A percentile compares a stretch with the other conserved stretches of the same genome.
phyloP scores from a whole-genome alignment of 2,113 vertebrate species.

The Equus przewalskii region DNA sequence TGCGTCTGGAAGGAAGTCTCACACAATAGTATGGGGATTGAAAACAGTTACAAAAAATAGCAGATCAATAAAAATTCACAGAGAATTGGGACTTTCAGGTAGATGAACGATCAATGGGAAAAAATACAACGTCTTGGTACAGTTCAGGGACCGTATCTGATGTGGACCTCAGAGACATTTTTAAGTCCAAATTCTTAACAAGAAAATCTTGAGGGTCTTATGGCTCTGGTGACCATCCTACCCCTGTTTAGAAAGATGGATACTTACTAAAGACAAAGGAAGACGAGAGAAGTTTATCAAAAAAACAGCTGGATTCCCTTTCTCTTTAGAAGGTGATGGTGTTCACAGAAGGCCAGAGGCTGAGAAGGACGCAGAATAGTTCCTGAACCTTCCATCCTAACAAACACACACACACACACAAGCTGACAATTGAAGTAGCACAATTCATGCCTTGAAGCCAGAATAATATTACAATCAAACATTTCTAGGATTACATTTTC shows the following conservation, averaged over 20 bases:
- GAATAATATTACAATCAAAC: slow-evolving; percentile 30
- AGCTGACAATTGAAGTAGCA: not conserved
- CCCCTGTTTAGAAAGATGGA: not conserved
- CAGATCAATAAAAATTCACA: not conserved
- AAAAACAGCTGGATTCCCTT: not conserved
- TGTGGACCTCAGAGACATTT: not conserved
- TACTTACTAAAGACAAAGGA: not conserved
- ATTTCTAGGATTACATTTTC: slow-evolving; percentile 7
- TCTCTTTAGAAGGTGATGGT: not conserved
- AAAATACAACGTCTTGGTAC: not conserved
- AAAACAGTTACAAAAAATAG: not conserved
- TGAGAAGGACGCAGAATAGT: not conserved
- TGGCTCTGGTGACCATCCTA: not conserved
- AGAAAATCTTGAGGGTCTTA: not conserved
- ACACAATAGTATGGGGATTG: not conserved
- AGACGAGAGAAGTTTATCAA: not conserved
- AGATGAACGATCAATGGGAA: not conserved
- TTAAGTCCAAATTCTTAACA: not conserved
- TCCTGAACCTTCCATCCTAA: not conserved
- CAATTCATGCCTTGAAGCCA: not conserved
- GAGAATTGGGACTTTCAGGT: not conserved
- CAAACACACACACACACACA: too few species aligned
- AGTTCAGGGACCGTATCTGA: not conserved
- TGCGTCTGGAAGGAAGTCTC: not conserved
- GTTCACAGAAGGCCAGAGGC: not conserved